These are phyloP conservation scores for Nymphalis polychloros DNA, from an alignment of 2,888 invertebrate genomes.

Conservation along the genomic window DNA sequence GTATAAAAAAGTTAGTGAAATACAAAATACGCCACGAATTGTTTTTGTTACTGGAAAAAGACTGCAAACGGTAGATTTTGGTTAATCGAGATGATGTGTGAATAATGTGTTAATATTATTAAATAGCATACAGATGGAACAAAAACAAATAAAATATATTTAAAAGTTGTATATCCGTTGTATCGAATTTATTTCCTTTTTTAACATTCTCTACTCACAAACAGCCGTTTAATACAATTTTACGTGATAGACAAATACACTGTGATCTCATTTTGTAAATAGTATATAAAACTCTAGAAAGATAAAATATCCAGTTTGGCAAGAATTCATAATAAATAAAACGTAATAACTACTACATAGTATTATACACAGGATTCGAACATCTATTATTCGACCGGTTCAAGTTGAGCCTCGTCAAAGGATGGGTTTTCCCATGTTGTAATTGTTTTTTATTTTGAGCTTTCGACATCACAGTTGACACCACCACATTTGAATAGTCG, in stretches of 20 bases:
- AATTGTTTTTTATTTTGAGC: slow-evolving; percentile 90
- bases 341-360: slow-evolving; percentile 87
- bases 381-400: slow-evolving; percentile 86
- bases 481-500: slow-evolving; percentile 82
- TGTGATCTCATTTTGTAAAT: slow-evolving; percentile 80
- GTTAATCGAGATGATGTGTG: slow-evolving; percentile 42
- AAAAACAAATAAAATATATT: slow-evolving; percentile 50
- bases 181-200: slow-evolving; percentile 76
- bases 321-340: slow-evolving; percentile 81
- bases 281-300: slow-evolving; percentile 80
- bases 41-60: slow-evolving; percentile 80
- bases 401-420: slow-evolving; percentile 91
- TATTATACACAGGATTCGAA: slow-evolving; percentile 93
- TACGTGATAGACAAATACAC: slow-evolving; percentile 77
- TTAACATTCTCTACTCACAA: slow-evolving; percentile 77
- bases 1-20: slow-evolving; percentile 63
- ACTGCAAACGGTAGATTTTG: slow-evolving; percentile 81
- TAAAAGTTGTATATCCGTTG: slow-evolving; percentile 78
- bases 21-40: slow-evolving; percentile 74
- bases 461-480: slow-evolving; percentile 86
- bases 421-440: slow-evolving; percentile 96
- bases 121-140: not conserved
- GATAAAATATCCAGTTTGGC: slow-evolving; percentile 81
- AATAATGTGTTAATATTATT: slow-evolving; percentile 13
- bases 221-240: slow-evolving; percentile 76